A percentile compares a stretch with the other conserved stretches of the same genome.
Conservation (phyloP, 2,113 vertebrate genomes). For the Antennarius striatus region DNA sequence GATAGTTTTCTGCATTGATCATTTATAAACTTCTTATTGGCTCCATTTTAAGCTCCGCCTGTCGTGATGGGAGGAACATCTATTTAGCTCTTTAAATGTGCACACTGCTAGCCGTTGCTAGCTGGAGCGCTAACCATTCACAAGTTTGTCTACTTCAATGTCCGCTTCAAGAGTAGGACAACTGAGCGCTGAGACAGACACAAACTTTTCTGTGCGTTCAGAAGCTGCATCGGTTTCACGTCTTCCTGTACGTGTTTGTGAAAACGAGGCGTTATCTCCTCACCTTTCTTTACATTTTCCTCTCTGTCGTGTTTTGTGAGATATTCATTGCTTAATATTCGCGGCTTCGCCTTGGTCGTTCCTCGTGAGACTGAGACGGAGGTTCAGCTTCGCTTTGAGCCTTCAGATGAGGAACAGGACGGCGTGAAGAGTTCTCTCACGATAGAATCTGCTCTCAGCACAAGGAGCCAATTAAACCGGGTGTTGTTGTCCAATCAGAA, state of each 20-base stretch:
- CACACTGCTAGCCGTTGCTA: too few relatives aligned
- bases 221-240: background rate
- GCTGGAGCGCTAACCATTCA: too few relatives aligned
- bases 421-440: conserved; percentile 55
- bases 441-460: conserved; percentile 66
- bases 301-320: conserved; percentile 25
- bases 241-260: background rate
- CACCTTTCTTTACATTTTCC: conserved; percentile 3
- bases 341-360: conserved; percentile 34
- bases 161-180: too few relatives aligned
- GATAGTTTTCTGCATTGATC: too few relatives aligned
- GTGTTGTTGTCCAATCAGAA: conserved; percentile 54
- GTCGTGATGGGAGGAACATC: too few relatives aligned
- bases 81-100: too few relatives aligned
- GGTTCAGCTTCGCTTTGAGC: conserved; percentile 51
- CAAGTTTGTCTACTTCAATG: too few relatives aligned
- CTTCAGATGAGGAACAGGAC: conserved; percentile 44
- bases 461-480: conserved; percentile 61
- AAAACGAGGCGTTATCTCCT: conserved; percentile 4
- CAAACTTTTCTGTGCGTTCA: too few relatives aligned
- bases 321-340: conserved; percentile 21
- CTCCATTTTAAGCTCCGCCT: too few relatives aligned
- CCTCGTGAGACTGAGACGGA: conserved; percentile 34
- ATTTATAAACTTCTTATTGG: too few relatives aligned
- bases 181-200: too few relatives aligned